phyloP scores from a whole-genome alignment of 2,888 invertebrate genomes.

The Theretra japonica region DNA sequence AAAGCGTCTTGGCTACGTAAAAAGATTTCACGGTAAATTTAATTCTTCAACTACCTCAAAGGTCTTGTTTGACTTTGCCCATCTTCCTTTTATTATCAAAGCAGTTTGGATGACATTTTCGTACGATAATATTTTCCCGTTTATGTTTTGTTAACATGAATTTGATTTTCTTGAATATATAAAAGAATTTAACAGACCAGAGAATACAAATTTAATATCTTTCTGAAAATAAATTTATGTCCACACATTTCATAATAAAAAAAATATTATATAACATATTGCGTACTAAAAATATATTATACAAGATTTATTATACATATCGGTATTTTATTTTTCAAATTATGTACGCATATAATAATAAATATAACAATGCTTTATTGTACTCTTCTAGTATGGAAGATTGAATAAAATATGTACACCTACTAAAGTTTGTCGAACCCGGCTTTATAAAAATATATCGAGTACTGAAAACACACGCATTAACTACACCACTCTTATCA shows the following conservation, averaged over 20 bases:
- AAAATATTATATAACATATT: no score
- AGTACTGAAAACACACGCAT: not conserved
- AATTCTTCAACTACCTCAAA: conserved; percentile 25
- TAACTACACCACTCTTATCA: not conserved
- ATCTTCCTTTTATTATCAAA: conserved; percentile 31
- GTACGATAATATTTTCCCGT: not conserved
- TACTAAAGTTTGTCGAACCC: not conserved
- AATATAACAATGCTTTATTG: not conserved
- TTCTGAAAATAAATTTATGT: not conserved
- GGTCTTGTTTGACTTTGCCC: conserved; percentile 12
- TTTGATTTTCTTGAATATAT: not conserved
- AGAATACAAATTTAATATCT: not conserved
- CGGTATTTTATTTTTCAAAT: no score
- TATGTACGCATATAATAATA: not conserved
- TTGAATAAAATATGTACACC: not conserved
- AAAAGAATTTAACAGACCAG: not conserved
- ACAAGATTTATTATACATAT: no score
- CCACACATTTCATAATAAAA: not conserved
- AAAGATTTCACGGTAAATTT: conserved; percentile 23
- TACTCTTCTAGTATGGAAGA: conserved; percentile 3
- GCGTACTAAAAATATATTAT: no score
- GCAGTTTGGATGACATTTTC: not conserved
- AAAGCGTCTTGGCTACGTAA: conserved; percentile 24
- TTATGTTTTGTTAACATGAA: not conserved
- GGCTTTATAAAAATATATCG: conserved; percentile 2